Base-by-base conservation (phyloP, 2,888 invertebrate genomes). In the Cybosia mesomella region DNA sequence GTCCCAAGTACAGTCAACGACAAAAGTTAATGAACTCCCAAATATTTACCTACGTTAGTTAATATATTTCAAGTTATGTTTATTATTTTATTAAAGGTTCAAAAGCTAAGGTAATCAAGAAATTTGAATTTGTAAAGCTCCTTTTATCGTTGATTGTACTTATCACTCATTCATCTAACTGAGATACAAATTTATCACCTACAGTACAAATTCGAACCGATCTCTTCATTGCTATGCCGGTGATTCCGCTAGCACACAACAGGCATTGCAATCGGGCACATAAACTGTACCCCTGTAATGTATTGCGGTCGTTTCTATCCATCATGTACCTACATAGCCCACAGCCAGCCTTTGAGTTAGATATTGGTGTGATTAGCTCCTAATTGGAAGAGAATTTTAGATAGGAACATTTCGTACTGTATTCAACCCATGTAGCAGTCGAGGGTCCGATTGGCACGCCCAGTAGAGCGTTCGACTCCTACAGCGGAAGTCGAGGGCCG, bases 171-270 rank as follows among this genome's bases (percentile, higher is more conserved):
- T 15, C 21, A 61, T 57, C 61, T 21, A 55, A 58, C 58, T 70
- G 66, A 58, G 32, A 32, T 57, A 66, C 77, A 72, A 76, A 81
- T 82, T 79, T 77, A 72, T 83, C 74, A 55, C 64, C 66, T 59
- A 58, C 71, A 77, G 71, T 71, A 78, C 84, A 81, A 80, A 81
- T 81, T 82, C 77, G 64, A 49, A 65, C 72, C 73, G 74, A 78
- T 81, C 77, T 84, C 79, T 82, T 84, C 82, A 86, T 85, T 83
- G 80, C 82, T 76, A 68, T 49, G 49, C 73, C 77, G 83, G 84
- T 84, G 86, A 87, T 91, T 90, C 82, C 79, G 87, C 83, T 90
- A 89, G 89, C 62, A 62, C 58, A 69, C 89, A 80, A 86, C 87
- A 87, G 84, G 76, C 85, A 77, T 83, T 88, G 87, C 89, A 87